Evolutionary conservation across 2,797 vertebrate species (phyloP), one percentile per base, ranked within the genome.

Genomic region (Eospalax fontanierii): DNA sequence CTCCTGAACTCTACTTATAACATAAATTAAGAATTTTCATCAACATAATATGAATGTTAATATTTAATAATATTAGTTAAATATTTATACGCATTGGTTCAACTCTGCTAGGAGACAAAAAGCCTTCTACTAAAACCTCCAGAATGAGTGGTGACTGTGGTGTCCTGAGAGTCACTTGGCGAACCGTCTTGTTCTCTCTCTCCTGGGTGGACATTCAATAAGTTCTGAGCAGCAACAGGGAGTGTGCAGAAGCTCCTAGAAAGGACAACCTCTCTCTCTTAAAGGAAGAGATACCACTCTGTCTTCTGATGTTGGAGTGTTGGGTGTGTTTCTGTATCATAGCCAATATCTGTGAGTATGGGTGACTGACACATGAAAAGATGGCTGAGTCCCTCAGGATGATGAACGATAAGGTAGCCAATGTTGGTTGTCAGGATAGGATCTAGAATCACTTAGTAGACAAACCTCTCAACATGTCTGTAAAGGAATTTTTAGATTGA

Each of bases 1-100:
- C 79, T 43, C 30, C 22, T 82, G 61, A 65, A 24, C 43, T 66
- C 22, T 19, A 46, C 63, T 59, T 70, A 15, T 28, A 21, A 30
- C 66, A 65, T 33, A 76, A 75, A 75, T 46, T 59, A 65, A 76
- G 78, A 75, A 46, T 12, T 59, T 76, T 68, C 50, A 40, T 30
- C 80, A 93, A 54, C 80, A 57, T 81, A 57, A 75, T 21, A 30
- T 59, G 18, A 57, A 93, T n/a, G 61, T 66, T 89, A 83, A 88
- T 73, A 74, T 59, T 88, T 88, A 83, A 28, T 66, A 6, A 28
- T 43, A 68, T 18, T 71, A 46, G 38, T 87, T 33, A 50, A 73
- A 65, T 63, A 63, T 73, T 50, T n/a, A 80, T 87, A 35, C 68
- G 16, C 80, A 50, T 66, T 30, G 16, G n/a, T 22, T 46, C 50